Evolutionary conservation across 2,113 vertebrate species (phyloP), one percentile per base, ranked within the genome.

Genomic region (Scopus umbretta): DNA sequence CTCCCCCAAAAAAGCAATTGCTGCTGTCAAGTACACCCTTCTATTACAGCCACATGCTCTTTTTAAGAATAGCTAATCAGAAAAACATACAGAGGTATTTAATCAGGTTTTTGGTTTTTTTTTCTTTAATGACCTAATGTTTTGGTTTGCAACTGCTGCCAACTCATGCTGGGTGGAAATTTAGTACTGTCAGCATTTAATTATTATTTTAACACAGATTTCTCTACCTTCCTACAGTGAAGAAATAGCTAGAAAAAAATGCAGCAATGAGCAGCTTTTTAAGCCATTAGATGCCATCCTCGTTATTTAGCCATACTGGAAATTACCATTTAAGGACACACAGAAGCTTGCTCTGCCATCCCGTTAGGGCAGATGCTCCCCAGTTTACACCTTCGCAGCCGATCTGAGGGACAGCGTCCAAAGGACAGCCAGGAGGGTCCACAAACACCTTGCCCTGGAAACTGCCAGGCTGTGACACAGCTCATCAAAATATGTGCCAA

Each of bases 151-250:
- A 97, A 97, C 96, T 55, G 95, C 97, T 97, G 98, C 98, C 97
- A 98, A 93, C 97, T 98, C 98, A 97, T 0, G 36, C 98, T 98
- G 97, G 49, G 98, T 93, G 74, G 97, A 98, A 98, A 98, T 97
- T 97, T 94, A 98, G 97, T 97, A 97, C 89, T 98, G 97, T 98
- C 98, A 97, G 97, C 97, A 98, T 98, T 98, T 98, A 98, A 98
- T 98, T 98, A 98, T 98, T 98, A 98, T 98, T 98, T 98, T 98
- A 97, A 97, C 94, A 68, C 42, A 56, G 94, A 97, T 97, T 98
- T 98, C 96, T 98, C 97, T 98, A 98, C 97, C 94, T 98, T 98
- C 98, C 97, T 95, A 97, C 94, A 59, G 97, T 36, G 98, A 97
- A 97, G 97, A 98, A 98, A 98, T 45, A 97, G 94, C 94, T 96